Percentiles rank a stretch among this genome's conserved stretches.
These are phyloP conservation scores for Coreius guichenoti DNA, from an alignment of 2,797 vertebrate species.

Conservation along the genomic window DNA sequence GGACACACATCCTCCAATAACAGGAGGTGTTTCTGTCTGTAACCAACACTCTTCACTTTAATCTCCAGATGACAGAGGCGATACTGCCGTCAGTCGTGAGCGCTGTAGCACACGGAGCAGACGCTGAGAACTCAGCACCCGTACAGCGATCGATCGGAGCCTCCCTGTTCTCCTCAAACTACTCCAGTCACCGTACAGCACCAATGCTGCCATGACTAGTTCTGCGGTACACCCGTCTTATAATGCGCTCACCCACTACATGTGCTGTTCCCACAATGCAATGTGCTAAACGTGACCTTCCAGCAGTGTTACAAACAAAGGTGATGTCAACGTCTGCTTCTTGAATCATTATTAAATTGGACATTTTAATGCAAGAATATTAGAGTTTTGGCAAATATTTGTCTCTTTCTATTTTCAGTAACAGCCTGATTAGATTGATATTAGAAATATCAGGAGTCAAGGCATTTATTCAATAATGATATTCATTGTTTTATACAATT, in stretches of 20 bases:
- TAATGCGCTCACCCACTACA: too few relatives aligned
- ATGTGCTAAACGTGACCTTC: background rate
- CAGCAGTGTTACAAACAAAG: background rate
- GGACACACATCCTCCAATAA: background rate
- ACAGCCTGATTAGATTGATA: background rate
- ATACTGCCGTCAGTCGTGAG: constrained; percentile 41
- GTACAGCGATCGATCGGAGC: constrained; percentile 53
- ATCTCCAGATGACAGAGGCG: constrained; percentile 37
- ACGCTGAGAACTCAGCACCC: background rate
- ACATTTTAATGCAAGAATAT: background rate
- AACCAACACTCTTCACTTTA: constrained; percentile 49
- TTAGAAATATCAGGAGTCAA: background rate
- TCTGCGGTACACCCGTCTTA: too few relatives aligned
- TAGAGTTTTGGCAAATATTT: background rate
- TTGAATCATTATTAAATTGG: background rate
- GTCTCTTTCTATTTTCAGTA: background rate
- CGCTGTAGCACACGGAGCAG: too few relatives aligned
- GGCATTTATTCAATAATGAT: too few relatives aligned
- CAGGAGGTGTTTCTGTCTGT: constrained; percentile 14
- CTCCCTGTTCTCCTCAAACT: constrained; percentile 22
- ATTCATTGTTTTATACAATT: background rate
- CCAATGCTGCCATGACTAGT: too few relatives aligned
- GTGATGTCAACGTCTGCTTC: background rate
- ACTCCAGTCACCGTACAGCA: background rate
- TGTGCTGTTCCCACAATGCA: constrained; percentile 9